A percentile compares a stretch with the other conserved stretches of the same genome.
phyloP scores from a whole-genome alignment of 2,113 vertebrate species.

The Ovis canadensis region DNA sequence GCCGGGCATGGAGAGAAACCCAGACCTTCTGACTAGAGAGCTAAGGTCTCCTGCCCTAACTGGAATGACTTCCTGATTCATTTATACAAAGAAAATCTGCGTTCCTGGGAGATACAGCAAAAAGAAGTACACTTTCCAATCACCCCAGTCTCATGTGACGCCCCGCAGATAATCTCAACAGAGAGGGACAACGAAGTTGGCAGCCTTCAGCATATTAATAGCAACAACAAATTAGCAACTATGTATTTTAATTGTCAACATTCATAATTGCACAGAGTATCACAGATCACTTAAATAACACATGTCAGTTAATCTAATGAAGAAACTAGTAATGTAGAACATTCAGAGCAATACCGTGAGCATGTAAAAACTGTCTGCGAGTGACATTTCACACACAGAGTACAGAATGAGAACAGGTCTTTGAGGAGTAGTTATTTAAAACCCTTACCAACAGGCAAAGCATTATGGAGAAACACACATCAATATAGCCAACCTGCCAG shows the following conservation, averaged over 20 bases:
- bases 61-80: not conserved
- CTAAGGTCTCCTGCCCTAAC: not conserved
- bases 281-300: slow-evolving; percentile 66
- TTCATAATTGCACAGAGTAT: slow-evolving; percentile 53
- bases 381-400: not conserved
- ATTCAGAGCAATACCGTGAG: not conserved
- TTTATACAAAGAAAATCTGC: not conserved
- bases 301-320: slow-evolving; percentile 53
- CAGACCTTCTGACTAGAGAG: not conserved
- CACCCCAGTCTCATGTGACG: not conserved
- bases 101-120: not conserved
- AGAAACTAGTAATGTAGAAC: not conserved
- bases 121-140: not conserved
- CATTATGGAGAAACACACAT: not conserved
- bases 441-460: not conserved
- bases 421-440: not conserved
- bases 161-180: not conserved
- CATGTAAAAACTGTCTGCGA: not conserved
- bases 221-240: slow-evolving; percentile 52
- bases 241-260: slow-evolving; percentile 65
- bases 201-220: slow-evolving; percentile 25
- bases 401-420: not conserved
- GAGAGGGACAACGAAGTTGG: slow-evolving; percentile 8
- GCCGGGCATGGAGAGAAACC: not conserved
- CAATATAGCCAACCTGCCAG: not conserved